These are phyloP conservation scores for Eupithecia subfuscata DNA, from an alignment of 2,888 invertebrate genomes.

Conservation along the genomic window DNA sequence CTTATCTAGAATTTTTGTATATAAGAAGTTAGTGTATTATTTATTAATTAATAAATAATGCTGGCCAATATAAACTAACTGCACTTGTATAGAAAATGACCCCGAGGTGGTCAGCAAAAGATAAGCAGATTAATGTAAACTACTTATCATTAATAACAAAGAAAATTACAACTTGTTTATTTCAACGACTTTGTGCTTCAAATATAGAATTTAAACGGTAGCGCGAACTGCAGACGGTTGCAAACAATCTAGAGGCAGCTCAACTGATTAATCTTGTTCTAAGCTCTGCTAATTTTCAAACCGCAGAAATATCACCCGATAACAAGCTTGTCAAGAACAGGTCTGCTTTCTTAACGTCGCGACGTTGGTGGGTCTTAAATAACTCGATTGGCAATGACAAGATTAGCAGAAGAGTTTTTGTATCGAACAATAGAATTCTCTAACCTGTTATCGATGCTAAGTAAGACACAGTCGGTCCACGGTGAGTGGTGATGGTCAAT, in stretches of 20 bases:
- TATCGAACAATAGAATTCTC: not conserved
- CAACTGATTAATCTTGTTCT: not conserved
- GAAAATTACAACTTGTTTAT: no score
- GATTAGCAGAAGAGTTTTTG: constrained; percentile 10
- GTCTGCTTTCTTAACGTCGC: constrained; percentile 30
- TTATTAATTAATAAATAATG: no score
- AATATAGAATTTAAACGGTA: not conserved
- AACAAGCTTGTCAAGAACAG: constrained; percentile 6
- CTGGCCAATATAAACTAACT: no score
- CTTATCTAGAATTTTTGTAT: not conserved
- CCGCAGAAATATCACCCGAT: not conserved
- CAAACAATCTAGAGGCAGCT: not conserved
- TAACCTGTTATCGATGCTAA: not conserved
- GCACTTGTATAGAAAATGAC: no score
- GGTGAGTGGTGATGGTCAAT: no score
- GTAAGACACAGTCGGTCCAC: no score
- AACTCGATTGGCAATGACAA: constrained; percentile 18
- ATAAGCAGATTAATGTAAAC: no score
- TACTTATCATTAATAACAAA: no score
- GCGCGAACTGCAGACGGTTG: not conserved
- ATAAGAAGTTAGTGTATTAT: no score
- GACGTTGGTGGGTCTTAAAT: constrained; percentile 2
- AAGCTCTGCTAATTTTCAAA: not conserved
- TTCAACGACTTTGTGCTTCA: no score
- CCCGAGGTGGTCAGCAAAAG: no score